phyloP scores from a whole-genome alignment of 2,797 vertebrate species.

The Gallinago nigripennis region DNA sequence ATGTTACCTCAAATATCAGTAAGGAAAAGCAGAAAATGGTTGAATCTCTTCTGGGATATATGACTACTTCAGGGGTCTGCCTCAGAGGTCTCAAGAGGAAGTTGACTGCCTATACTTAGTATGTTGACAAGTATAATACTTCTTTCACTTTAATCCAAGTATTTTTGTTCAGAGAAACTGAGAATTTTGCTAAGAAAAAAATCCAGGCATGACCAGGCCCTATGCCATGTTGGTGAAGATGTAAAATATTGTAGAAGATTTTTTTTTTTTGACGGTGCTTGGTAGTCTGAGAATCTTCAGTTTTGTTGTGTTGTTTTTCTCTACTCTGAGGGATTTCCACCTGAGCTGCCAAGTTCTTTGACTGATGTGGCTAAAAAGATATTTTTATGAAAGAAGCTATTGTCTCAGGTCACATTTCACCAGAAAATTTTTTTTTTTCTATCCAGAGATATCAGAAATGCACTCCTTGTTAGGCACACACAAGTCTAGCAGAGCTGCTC shows the following conservation, averaged over 20 bases:
- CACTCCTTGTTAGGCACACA: not conserved
- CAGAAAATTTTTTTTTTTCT: not conserved
- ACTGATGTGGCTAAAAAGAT: not conserved
- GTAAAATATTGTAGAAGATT: not conserved
- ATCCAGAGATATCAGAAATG: not conserved
- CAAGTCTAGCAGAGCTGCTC: not conserved
- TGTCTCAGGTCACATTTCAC: not conserved
- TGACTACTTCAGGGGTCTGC: not conserved
- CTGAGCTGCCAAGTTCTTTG: not conserved
- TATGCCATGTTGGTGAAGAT: not conserved
- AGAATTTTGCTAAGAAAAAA: not conserved
- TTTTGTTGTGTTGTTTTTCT: not conserved
- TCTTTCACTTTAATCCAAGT: not conserved
- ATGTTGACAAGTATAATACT: not conserved
- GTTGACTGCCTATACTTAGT: not conserved
- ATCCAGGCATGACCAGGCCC: not conserved
- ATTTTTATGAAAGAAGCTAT: not conserved
- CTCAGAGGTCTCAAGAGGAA: not conserved
- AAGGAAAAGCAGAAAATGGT: not conserved
- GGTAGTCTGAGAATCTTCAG: not conserved
- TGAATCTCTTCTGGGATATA: not conserved
- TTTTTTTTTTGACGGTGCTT: not conserved
- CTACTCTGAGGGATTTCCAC: not conserved
- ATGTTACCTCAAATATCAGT: not conserved
- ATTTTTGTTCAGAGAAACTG: not conserved